Base-by-base conservation (phyloP, 2,888 invertebrate genomes). In the Horisme vitalbata region DNA sequence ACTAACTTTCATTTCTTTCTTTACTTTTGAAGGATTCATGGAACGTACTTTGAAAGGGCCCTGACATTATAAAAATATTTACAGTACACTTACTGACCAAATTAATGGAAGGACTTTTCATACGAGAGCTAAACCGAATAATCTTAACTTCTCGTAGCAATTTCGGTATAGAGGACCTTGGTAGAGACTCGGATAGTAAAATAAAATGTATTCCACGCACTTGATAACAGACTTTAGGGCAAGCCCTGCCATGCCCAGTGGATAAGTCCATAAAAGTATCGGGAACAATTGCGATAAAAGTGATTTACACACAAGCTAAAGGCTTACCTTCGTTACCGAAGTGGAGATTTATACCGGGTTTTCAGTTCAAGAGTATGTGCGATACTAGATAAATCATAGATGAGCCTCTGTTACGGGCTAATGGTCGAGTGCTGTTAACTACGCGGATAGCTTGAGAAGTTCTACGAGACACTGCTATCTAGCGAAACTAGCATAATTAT, bases 301-400 rank as follows among this genome's bases (percentile, higher is more conserved):
- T 51, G 51, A 51, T 53, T 55, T 55, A 57, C 41, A 28, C 32
- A 44, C 41, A 43, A 48, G 37, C 43, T 47, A 33, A 21, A 43
- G 43, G 41, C 41, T 36, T 37, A 43, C 48, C 36, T 50, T 41
- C 32, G 32, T 45, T 32, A 49, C 38, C 21, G 18, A 44, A 44
- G 39, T 36, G 24, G 24, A 26, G 35, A 46, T 41, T 37, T 44
- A 47, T 38, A 20, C 32, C 21, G 32, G 28, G 32, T 52, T 41
- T 28, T 31, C 21, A 41, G 33, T 45, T 27, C 30, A 45, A 44
- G 43, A 20, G 14, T 44, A 30, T 36, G 31, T 23, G 38, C 23
- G 38, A 28, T 24, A 12, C 30, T 28, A 12, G 2, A 14, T 26
- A 27, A 39, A 43, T 43, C 43, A 43, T 43, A 43, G 30, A 23